Base-by-base conservation (phyloP, 1,140 invertebrate genomes). In the Ceratoteleas bidentatus region DNA sequence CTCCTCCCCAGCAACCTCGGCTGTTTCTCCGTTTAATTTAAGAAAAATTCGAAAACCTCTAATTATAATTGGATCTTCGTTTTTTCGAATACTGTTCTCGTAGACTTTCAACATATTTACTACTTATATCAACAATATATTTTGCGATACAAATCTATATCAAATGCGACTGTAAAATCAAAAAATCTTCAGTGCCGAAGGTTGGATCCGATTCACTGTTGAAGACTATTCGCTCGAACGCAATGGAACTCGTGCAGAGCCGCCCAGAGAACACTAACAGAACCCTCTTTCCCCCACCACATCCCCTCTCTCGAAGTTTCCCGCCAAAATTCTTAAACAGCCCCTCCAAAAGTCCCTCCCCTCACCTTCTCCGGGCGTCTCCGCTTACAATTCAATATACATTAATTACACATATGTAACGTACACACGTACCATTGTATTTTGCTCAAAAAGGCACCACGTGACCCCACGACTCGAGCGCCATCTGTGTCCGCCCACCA, bases 161-260 rank as follows among this genome's bases (percentile, higher is more conserved):
- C 75, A 83, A 78, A 76, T 72, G 50, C 61, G 85, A 86, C 83
- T 78, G 81, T 85, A 84, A 85, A 84, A 85, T 81, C 68, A 82
- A 86, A 85, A 83, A 81, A 65, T 47, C 49, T 78, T 81, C 79
- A 85, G 85, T 85, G 84, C 79, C 82, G 45, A 49, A 62, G 53
- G 3, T 70, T 66, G 13, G 3, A 11, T 50, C 16, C 9, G n/a
- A 34, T 58, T 50, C 13, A 40, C 8, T 36, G 43, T 58, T 43
- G 6, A 60, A 32, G 24, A 36, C 53, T 58, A 43, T 40, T 69
- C 50, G 6, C 50, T 60, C 24, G 0, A 65, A 65, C 14, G 38
- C 15, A 65, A 65, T n/a, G 3, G 2, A 64, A 58, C 3, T 58
- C 13, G 36, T 50, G n/a, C 8, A n/a, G n/a, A 43, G n/a, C 24